Evolutionary conservation across 1,140 invertebrate genomes (phyloP).

Genomic region (Brachionus calyciflorus): DNA sequence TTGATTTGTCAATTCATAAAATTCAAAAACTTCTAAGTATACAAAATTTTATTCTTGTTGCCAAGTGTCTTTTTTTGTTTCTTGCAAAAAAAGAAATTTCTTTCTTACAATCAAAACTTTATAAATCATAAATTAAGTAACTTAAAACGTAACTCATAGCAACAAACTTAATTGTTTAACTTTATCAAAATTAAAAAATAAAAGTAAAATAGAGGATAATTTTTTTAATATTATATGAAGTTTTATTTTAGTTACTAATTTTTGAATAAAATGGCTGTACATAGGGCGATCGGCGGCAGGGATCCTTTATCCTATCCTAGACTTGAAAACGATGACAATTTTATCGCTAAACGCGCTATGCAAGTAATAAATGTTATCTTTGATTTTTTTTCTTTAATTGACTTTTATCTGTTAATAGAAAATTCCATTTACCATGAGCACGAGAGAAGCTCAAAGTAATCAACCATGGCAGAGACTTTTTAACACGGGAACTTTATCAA

Average conservation of each 20-base stretch:
- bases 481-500: slow-evolving; percentile 54
- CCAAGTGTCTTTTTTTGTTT: too few relatives aligned
- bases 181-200: too few relatives aligned
- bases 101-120: too few relatives aligned
- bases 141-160: slow-evolving; percentile 4
- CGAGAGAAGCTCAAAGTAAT: slow-evolving; percentile 48
- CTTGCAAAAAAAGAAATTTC: too few relatives aligned
- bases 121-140: slow-evolving; percentile 33
- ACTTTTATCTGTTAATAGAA: slow-evolving; percentile 12
- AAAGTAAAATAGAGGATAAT: too few relatives aligned
- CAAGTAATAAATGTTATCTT: slow-evolving; percentile 49
- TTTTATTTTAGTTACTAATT: background rate
- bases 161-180: slow-evolving; percentile 23
- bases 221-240: background rate
- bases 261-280: slow-evolving; percentile 42
- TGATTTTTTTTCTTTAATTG: background rate
- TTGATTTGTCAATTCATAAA: too few relatives aligned
- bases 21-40: too few relatives aligned
- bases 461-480: slow-evolving; percentile 59
- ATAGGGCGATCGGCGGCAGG: slow-evolving; percentile 47
- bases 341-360: slow-evolving; percentile 50
- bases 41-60: too few relatives aligned
- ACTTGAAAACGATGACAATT: slow-evolving; percentile 56
- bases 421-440: slow-evolving; percentile 17
- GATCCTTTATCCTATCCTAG: slow-evolving; percentile 57